Evolutionary conservation across 2,797 vertebrate species (phyloP), one percentile per base, ranked within the genome.

Genomic region (Chromobotia macracanthus): DNA sequence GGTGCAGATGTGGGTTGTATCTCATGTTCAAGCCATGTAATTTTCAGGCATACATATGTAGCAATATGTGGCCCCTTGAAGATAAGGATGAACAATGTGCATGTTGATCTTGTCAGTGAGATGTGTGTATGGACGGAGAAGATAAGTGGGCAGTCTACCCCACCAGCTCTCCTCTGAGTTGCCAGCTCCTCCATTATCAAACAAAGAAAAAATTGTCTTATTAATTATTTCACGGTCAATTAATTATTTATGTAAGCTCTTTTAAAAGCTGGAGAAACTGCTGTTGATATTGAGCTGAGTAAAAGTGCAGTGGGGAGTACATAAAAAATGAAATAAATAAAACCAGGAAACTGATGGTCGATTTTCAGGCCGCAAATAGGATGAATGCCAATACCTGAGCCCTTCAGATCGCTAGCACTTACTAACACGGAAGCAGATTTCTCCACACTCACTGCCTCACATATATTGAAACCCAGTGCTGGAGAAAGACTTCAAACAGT

Each of bases 141-240:
- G 3, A 35, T 31, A 21, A 48, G 38, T 5, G 1, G 80, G 69
- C 68, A 60, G 68, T 81, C 85, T 87, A 77, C 67, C 82, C 80
- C 80, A 85, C 86, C 84, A 86, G 85, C 80, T 86, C 88, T 89
- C 84, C 16, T 73, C 28, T 51, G 48, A 70, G 41, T 67, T 75
- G 48, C 63, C 41, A 70, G 41, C 70, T 77, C 46, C 8, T 69
- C 63, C 68, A 44, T 80, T 67, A 80, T 61, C 67, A 72, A 70
- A 68, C 80, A 88, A 88, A 86, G 86, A 91, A 87, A 91, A 90
- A 89, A 91, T 87, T 83, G 86, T 86, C 87, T 85, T 87, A 93
- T 92, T 89, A 92, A 92, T 92, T 91, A 93, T 92, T 91, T 89
- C 88, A 88, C 85, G 31, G 51, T 70, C 51, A 78, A 89, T 92